phyloP scores from a whole-genome alignment of 2,113 vertebrate genomes.

The Chrysemys picta region DNA sequence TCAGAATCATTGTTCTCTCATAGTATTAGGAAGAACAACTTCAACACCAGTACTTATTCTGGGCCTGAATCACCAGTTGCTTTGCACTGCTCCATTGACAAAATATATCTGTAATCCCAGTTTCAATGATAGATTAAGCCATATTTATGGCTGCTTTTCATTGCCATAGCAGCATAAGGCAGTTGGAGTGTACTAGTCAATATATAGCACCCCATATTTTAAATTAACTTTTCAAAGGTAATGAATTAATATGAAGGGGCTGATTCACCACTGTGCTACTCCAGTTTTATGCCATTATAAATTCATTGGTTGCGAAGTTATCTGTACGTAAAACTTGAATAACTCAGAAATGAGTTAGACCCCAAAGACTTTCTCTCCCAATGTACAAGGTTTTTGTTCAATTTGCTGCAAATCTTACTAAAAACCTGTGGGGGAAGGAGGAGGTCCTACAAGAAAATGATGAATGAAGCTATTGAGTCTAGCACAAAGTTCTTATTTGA shows the following conservation, averaged over 20 bases:
- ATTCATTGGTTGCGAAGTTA: too few relatives aligned
- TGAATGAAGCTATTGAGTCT: neutral
- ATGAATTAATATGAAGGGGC: too few relatives aligned
- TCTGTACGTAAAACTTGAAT: too few relatives aligned
- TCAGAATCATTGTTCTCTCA: neutral
- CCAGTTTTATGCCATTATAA: too few relatives aligned
- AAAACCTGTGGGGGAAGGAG: neutral
- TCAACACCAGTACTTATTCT: neutral
- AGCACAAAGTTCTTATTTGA: neutral
- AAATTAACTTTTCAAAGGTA: too few relatives aligned
- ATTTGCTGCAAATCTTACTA: neutral
- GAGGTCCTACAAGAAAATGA: neutral
- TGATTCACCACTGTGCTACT: too few relatives aligned
- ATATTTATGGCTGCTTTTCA: neutral
- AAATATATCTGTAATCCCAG: neutral
- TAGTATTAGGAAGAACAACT: constrained; percentile 7
- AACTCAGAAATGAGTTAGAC: too few relatives aligned
- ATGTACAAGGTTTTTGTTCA: neutral
- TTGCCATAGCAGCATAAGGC: neutral
- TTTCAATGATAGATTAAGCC: neutral
- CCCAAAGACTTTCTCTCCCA: too few relatives aligned
- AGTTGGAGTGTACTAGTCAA: too few relatives aligned
- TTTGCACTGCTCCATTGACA: too few relatives aligned
- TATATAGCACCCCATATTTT: too few relatives aligned
- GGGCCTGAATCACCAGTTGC: neutral